Base-by-base conservation (phyloP, 2,888 invertebrate species). In the Malthinus flaveolus region DNA sequence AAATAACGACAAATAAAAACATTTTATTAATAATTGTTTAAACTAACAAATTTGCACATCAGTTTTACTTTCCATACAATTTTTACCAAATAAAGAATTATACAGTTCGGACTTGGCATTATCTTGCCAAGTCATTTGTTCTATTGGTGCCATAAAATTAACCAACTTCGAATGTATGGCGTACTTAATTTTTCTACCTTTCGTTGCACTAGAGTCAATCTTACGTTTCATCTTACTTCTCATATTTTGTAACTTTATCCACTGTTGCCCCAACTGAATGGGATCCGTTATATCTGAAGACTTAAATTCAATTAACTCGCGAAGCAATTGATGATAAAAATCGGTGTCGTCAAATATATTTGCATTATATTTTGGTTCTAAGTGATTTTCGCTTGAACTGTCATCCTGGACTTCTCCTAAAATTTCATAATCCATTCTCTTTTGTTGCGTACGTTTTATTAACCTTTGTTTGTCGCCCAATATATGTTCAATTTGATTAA, bases 311-410 rank as follows among this genome's bases (percentile, higher is more conserved):
- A 98, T 96, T 35, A 98, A 80, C 76, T 97, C 96, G 62, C 94
- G 82, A 39, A 98, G 80, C 52, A 97, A 81, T 71, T 95, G 93
- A 77, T 97, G 96, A 78, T 98, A 98, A 77, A 98, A 98, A 75
- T 98, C 98, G 70, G 91, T 92, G 73, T 98, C 98, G 76, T 98
- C 97, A 80, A 94, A 98, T 70, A 97, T 91, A 79, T 97, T 92
- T 0, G 82, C 71, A 71, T 92, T 88, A 63, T 87, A 85, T 67
- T 23, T 23, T 23, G 23, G 23, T 23, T 23, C 3, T 5, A 23
- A 23, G 23, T 23, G 23, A 23, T 88, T 68, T 36, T 71, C 73
- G 35, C 70, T 65, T 31, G 55, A 55, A 33, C 59, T 51, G 23
- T 61, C 49, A n/a, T 6, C 8, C 13, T 54, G n/a, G 6, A 11